A percentile compares a stretch with the other conserved stretches of the same genome.
Evolutionary conservation across 2,888 invertebrate species (phyloP).

Genomic region (Vannuccia rotundouncinata): DNA sequence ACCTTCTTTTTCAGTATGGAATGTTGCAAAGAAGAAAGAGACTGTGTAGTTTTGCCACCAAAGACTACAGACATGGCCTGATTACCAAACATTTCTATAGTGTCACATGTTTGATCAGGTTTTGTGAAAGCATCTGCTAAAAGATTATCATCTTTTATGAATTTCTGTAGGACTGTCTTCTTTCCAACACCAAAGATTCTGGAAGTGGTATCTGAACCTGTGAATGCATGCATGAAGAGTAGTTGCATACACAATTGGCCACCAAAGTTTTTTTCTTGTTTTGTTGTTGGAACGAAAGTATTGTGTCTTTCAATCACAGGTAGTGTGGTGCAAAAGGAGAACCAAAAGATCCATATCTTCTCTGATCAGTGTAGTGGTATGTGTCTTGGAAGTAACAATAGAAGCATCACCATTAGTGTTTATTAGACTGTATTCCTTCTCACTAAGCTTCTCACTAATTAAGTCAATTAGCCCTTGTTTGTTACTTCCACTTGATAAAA

Average conservation of each 20-base stretch:
- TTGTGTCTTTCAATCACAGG: background rate
- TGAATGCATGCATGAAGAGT: slow-evolving; percentile 38
- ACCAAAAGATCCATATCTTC: slow-evolving; percentile 40
- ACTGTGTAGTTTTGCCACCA: slow-evolving; percentile 30
- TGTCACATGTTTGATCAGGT: slow-evolving; percentile 28
- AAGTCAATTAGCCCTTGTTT: background rate
- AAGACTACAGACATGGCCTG: slow-evolving; percentile 32
- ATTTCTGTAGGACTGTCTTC: slow-evolving; percentile 36
- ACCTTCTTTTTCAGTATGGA: slow-evolving; percentile 32
- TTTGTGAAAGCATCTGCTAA: background rate
- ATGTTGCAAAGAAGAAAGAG: slow-evolving; percentile 9
- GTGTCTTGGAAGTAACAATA: background rate
- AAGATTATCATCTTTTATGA: background rate
- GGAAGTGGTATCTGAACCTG: slow-evolving; percentile 38
- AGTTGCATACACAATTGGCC: slow-evolving; percentile 21
- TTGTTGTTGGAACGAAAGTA: background rate
- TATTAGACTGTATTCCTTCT: background rate
- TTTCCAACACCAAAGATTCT: slow-evolving; percentile 39
- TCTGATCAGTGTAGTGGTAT: slow-evolving; percentile 39
- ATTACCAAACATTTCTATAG: slow-evolving; percentile 12
- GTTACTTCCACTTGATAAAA: background rate
- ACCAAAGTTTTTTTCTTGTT: slow-evolving; percentile 2
- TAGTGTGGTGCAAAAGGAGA: background rate
- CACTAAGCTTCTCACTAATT: background rate
- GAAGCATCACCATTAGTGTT: background rate